phyloP scores from a whole-genome alignment of 2,797 vertebrate genomes.

The Dallia pectoralis region DNA sequence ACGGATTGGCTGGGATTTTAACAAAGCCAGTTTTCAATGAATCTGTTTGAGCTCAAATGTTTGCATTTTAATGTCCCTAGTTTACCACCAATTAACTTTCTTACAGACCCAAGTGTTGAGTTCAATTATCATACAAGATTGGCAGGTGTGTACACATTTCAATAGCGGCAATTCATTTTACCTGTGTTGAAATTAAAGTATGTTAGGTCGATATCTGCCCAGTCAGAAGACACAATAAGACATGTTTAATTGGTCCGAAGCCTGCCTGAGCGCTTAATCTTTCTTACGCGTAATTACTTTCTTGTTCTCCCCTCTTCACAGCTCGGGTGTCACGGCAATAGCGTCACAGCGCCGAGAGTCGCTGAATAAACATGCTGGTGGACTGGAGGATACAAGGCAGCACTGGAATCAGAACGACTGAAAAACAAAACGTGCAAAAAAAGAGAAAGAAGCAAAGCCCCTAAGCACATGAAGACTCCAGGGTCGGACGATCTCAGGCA shows the following conservation, averaged over 20 bases:
- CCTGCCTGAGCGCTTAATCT: constrained; percentile 32
- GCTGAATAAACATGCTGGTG: constrained; percentile 70
- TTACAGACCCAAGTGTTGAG: not conserved
- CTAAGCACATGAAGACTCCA: constrained; percentile 54
- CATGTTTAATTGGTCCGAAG: constrained; percentile 22
- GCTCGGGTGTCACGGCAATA: constrained; percentile 70
- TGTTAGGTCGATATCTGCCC: not conserved
- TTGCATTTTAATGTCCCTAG: constrained; percentile 71
- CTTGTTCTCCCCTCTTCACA: constrained; percentile 50
- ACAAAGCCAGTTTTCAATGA: constrained; percentile 71
- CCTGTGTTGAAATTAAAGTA: not conserved
- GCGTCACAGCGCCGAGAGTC: constrained; percentile 42
- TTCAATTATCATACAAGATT: not conserved
- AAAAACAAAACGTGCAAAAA: constrained; percentile 59
- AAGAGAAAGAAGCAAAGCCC: constrained; percentile 53
- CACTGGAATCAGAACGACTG: constrained; percentile 53
- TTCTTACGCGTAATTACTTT: constrained; percentile 39
- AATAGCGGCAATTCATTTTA: not conserved
- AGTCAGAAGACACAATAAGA: not conserved
- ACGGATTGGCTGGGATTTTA: constrained; percentile 59
- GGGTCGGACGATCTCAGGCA: constrained; percentile 31
- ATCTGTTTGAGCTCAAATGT: constrained; percentile 72
- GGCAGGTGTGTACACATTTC: not conserved
- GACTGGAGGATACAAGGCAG: constrained; percentile 57
- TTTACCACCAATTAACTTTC: constrained; percentile 22